Evolutionary conservation across 1,140 invertebrate genomes (phyloP), one percentile per base, ranked within the genome.

Genomic region (Euura saliciscinereae): DNA sequence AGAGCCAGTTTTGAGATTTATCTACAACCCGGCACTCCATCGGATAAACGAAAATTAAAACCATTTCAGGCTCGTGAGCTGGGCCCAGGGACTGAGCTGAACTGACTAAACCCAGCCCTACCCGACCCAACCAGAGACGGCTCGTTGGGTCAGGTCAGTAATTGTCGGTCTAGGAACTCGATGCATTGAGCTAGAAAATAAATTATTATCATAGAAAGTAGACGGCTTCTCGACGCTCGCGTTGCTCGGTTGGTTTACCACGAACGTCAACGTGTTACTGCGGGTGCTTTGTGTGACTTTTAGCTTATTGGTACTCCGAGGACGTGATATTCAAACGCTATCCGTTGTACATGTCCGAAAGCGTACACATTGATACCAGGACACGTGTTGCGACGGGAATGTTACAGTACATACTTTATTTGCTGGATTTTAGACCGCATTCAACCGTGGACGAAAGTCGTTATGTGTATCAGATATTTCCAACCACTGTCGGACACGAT

Each of bases 141-240:
- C 51, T n/a, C 51, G 76, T 74, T 74, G 70, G 46, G 70, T 44
- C 70, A 74, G 73, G 73, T 74, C 73, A 73, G 72, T 73, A 69
- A 67, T 70, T 43, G 69, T 73, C 43, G 67, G 5, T 11, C 42
- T n/a, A 67, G 66, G 66, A 67, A 67, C 66, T 67, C 66, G 66
- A 42, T 67, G 43, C 66, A 44, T 28, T 42, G 13, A 67, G 28
- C 66, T 42, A 67, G 43, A 42, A 42, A 67, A 67, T 67, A 44
- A 67, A 67, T 44, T 67, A 42, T 67, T 67, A 67, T 11, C 8
- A 59, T 59, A 59, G 51, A 59, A 59, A 59, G 51, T 67, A 3
- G 13, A 67, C 66, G 66, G 28, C 28, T 28, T 28, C 28, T 28
- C 28, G 28, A 28, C 28, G 28, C 28, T 28, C 28, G 28, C 28